These are phyloP conservation scores for Cartodere bifasciata DNA, from an alignment of 2,888 invertebrate species.

Conservation along the genomic window DNA sequence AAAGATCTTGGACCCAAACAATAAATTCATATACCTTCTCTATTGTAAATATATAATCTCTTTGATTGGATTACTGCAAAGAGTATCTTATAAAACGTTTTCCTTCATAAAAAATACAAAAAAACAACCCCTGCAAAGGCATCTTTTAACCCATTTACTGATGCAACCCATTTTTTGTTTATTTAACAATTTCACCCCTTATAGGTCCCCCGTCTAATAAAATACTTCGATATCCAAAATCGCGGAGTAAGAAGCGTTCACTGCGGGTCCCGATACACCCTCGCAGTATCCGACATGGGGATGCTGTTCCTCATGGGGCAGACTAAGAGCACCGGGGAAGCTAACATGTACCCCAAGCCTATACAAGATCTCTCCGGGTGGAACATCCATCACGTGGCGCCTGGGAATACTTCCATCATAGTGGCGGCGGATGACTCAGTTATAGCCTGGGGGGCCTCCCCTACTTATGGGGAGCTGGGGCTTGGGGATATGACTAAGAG, in stretches of 20 bases:
- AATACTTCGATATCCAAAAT: slow-evolving; percentile 75
- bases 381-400: slow-evolving; percentile 75
- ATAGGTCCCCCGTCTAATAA: slow-evolving; percentile 56
- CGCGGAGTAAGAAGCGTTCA: slow-evolving; percentile 70
- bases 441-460: slow-evolving; percentile 89
- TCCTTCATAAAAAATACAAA: no score
- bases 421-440: slow-evolving; percentile 83
- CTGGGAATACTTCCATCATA: slow-evolving; percentile 71
- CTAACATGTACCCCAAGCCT: slow-evolving; percentile 93
- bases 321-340: slow-evolving; percentile 85
- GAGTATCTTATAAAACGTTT: no score
- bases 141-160: no score
- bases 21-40: no score
- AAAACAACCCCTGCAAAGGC: no score
- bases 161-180: no score
- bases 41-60: no score
- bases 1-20: no score
- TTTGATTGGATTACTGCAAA: no score
- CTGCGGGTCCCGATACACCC: slow-evolving; percentile 78
- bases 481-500: slow-evolving; percentile 83
- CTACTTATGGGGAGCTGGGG: slow-evolving; percentile 87
- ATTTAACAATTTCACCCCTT: slow-evolving; percentile 5
- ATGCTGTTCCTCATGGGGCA: slow-evolving; percentile 78
- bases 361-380: slow-evolving; percentile 90
- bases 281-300: slow-evolving; percentile 70